phyloP scores from a whole-genome alignment of 2,888 invertebrate genomes.

The Diarsia mendica region DNA sequence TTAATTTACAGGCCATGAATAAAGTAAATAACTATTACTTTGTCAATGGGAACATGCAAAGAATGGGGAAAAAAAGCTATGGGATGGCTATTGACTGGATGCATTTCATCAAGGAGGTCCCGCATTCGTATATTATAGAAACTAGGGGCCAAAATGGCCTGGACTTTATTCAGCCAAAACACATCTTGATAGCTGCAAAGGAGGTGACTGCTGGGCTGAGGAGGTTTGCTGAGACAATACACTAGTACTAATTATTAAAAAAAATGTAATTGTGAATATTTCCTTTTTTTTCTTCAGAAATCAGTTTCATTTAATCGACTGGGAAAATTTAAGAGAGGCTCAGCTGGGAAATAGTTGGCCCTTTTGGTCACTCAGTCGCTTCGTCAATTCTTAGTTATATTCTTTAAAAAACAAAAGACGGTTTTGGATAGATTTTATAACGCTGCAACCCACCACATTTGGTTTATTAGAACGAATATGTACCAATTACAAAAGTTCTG shows the following conservation, averaged over 20 bases:
- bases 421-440: neutral
- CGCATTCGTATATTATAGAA: conserved; percentile 42
- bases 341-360: neutral
- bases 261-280: neutral
- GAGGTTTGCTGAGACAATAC: conserved; percentile 18
- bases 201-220: conserved; percentile 32
- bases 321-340: neutral
- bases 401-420: neutral
- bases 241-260: neutral
- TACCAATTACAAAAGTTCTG: neutral
- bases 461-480: neutral
- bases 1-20: conserved; percentile 51
- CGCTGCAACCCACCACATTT: neutral
- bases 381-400: neutral
- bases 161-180: neutral
- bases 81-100: conserved; percentile 55
- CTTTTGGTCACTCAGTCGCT: neutral
- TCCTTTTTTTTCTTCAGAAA: neutral
- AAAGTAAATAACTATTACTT: conserved; percentile 4
- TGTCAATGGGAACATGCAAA: neutral
- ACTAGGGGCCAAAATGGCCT: conserved; percentile 29
- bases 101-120: conserved; percentile 2
- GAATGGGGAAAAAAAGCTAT: conserved; percentile 6
- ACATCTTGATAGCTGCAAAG: conserved; percentile 31
- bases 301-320: neutral